These are phyloP conservation scores for Phalera bucephala DNA, from an alignment of 2,888 invertebrate genomes.

Conservation along the genomic window DNA sequence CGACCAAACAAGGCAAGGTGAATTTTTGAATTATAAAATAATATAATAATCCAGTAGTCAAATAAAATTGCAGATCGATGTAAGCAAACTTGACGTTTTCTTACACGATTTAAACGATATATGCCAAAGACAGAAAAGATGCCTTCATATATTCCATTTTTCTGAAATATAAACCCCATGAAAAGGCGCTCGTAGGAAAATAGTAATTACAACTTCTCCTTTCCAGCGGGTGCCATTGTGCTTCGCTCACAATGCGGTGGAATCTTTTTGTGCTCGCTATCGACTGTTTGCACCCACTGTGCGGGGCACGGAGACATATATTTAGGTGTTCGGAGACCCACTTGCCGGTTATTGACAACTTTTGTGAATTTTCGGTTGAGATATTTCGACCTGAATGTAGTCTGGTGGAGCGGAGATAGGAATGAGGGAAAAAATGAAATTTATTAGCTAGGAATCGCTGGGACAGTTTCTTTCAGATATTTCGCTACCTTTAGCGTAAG, in stretches of 20 bases:
- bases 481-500: background rate
- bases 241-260: slow-evolving; percentile 68
- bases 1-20: too few relatives aligned
- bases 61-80: too few relatives aligned
- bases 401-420: background rate
- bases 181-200: slow-evolving; percentile 76
- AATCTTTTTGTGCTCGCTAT: slow-evolving; percentile 81
- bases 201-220: slow-evolving; percentile 80
- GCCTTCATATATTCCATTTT: slow-evolving; percentile 64
- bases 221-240: slow-evolving; percentile 68
- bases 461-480: background rate
- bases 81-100: too few relatives aligned
- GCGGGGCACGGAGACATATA: slow-evolving; percentile 50
- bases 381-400: slow-evolving; percentile 5
- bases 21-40: too few relatives aligned
- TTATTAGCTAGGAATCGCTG: background rate
- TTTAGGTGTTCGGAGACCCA: slow-evolving; percentile 48
- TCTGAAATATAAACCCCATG: slow-evolving; percentile 72
- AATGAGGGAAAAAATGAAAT: background rate
- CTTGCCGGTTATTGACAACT: slow-evolving; percentile 42
- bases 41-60: too few relatives aligned
- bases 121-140: slow-evolving; percentile 53
- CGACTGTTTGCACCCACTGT: slow-evolving; percentile 74
- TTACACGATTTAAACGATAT: too few relatives aligned
- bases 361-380: slow-evolving; percentile 32